Evolutionary conservation across 2,888 invertebrate genomes (phyloP).

Genomic region (Plagiodera versicolora): DNA sequence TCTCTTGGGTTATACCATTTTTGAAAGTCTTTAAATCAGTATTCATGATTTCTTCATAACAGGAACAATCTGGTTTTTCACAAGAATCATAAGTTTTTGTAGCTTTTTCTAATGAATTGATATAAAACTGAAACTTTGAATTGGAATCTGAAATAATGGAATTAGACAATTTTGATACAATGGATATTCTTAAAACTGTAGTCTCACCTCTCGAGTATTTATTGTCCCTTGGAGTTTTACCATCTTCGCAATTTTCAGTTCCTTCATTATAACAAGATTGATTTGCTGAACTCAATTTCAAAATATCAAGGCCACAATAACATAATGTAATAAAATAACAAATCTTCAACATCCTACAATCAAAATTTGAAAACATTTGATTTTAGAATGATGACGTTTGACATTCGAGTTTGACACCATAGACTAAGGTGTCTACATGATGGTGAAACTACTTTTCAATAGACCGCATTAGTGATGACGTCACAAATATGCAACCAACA

Average conservation of each 20-base stretch:
- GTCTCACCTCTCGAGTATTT: constrained; percentile 48
- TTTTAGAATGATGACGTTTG: no score
- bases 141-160: constrained; percentile 56
- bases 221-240: constrained; percentile 36
- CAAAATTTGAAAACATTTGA: no score
- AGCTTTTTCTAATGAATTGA: constrained; percentile 58
- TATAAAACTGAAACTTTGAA: constrained; percentile 51
- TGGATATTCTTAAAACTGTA: no score
- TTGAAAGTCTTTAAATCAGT: constrained; percentile 71
- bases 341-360: background rate
- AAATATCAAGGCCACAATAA: constrained; percentile 3
- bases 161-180: no score
- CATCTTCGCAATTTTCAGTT: constrained; percentile 36
- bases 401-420: no score
- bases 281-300: constrained; percentile 12
- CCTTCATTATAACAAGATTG: constrained; percentile 40
- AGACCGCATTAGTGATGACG: no score
- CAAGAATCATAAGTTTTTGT: constrained; percentile 60
- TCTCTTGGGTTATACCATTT: constrained; percentile 68
- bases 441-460: no score
- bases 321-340: background rate
- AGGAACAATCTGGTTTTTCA: constrained; percentile 62
- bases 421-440: no score
- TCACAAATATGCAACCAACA: no score
- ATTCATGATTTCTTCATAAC: constrained; percentile 65